Evolutionary conservation across 2,113 vertebrate species (phyloP), one percentile per base, ranked within the genome.

Genomic region (Aphelocoma coerulescens): DNA sequence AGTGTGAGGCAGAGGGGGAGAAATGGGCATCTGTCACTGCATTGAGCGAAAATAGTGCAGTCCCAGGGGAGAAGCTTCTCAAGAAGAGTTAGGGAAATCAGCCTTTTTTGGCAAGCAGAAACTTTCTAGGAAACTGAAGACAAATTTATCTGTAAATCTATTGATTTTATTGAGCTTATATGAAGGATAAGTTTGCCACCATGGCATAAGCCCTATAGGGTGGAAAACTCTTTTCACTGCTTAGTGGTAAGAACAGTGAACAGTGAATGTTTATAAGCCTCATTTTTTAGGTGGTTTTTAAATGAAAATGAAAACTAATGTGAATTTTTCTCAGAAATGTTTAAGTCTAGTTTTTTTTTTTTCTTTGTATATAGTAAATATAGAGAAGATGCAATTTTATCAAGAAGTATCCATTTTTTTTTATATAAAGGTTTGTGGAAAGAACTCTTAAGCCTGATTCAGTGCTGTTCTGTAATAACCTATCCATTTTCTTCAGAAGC

Each of bases 401-500:
- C 9, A 35, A 52, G 43, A 46, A 71, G 6, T 41, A 41, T 32
- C 3, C 2, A 5, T 41, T 73, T 81, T 75, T 41, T 80, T 92
- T 78, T 23, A 33, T 33, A 9, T 9, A 46, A 77, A 54, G 16
- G 4, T 81, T 91, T 84, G 46, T 81, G 18, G n/a, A 74, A 81
- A 35, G 41, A 80, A 33, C 12, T 84, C 17, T 41, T 67, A 54
- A 71, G 11, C 13, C 37, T 91, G 15, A 8, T 39, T 65, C 27
- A 54, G 17, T 79, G 58, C 44, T 79, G 44, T 82, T 82, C 48
- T 91, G 24, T 74, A 72, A 27, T 85, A 89, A 81, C 65, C 15
- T 51, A 65, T 72, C 39, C 39, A 49, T 88, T 91, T 94, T 51
- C 52, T 95, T 93, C 57, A 85, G 71, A 92, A 96, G 65, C 77